These are phyloP conservation scores for Caiman crocodilus DNA, from an alignment of 2,797 vertebrate genomes.

Conservation along the genomic window DNA sequence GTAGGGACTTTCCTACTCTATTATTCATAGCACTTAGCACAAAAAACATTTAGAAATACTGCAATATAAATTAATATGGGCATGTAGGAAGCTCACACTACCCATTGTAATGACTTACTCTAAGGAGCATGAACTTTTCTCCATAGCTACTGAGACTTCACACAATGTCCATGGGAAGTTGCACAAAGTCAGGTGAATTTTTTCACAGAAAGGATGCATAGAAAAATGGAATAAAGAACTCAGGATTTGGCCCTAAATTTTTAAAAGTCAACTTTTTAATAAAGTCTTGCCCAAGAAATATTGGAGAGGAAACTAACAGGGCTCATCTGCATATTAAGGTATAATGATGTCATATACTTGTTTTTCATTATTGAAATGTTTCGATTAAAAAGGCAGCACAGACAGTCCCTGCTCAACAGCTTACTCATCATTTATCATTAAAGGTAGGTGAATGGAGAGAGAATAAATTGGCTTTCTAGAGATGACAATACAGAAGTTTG, in stretches of 20 bases:
- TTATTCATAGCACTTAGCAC: not conserved
- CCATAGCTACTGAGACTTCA: conserved; percentile 34
- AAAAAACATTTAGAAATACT: not conserved
- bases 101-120: not conserved
- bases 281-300: conserved; percentile 6
- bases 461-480: conserved; percentile 72
- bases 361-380: conserved; percentile 76
- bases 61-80: conserved; percentile 5
- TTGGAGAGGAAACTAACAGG: conserved; percentile 64
- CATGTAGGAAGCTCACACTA: not conserved
- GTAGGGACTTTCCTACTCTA: not conserved
- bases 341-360: conserved; percentile 39
- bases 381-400: conserved; percentile 70
- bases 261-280: conserved; percentile 10
- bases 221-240: not conserved
- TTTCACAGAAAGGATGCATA: not conserved
- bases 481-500: conserved; percentile 75
- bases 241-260: not conserved
- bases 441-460: conserved; percentile 66
- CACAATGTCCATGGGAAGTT: not conserved
- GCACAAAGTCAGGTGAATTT: conserved; percentile 30
- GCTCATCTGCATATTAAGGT: conserved; percentile 45
- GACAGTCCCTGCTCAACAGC: conserved; percentile 61
- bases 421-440: conserved; percentile 78
- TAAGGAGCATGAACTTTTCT: conserved; percentile 31